Conservation (phyloP, 2,888 invertebrate species). For the Chironomus riparius region DNA sequence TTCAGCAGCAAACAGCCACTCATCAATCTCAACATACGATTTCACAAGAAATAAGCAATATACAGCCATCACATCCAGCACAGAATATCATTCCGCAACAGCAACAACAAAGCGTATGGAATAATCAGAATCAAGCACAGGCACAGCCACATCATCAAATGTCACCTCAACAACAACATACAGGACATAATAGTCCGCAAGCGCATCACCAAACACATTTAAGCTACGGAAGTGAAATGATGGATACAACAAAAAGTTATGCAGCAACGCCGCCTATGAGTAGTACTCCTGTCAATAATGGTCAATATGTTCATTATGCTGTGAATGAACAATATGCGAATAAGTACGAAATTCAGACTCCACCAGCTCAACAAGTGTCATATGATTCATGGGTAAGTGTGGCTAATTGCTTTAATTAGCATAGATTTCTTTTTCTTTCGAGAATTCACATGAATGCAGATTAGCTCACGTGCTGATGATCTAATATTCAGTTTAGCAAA, state of each 20-base stretch:
- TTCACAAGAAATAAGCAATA: background rate
- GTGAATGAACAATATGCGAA: constrained; percentile 26
- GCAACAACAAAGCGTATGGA: background rate
- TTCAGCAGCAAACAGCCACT: background rate
- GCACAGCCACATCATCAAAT: background rate
- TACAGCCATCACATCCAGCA: background rate
- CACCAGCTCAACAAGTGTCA: background rate
- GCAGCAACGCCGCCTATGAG: background rate
- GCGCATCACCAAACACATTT: background rate
- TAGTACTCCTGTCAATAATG: background rate
- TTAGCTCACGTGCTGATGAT: too few species aligned
- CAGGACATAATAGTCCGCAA: background rate
- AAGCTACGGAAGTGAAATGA: background rate
- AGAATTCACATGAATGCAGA: too few species aligned
- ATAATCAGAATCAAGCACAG: background rate
- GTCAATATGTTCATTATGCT: constrained; percentile 7
- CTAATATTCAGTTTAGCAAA: too few species aligned
- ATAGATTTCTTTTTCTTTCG: too few species aligned
- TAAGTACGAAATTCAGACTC: constrained; percentile 11
- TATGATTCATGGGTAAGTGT: constrained; percentile 23
- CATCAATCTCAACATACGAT: background rate
- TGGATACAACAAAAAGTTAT: background rate
- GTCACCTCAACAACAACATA: background rate
- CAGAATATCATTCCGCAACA: background rate
- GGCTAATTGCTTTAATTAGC: background rate